phyloP scores from a whole-genome alignment of 2,797 vertebrate species.

The Protosalanx chinensis region DNA sequence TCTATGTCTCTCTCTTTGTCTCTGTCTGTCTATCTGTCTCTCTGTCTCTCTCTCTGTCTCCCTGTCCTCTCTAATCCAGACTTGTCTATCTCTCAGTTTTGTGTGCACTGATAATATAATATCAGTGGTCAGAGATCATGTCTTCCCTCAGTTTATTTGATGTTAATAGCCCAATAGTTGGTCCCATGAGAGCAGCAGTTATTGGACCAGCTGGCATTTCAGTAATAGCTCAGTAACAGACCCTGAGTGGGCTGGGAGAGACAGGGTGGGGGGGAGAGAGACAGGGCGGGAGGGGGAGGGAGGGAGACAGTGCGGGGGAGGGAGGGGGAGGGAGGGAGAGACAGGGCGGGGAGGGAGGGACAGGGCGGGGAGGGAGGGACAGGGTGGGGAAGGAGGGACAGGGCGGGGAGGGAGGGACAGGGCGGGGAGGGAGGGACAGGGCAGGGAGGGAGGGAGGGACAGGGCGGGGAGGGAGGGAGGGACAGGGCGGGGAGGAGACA shows the following conservation, averaged over 20 bases:
- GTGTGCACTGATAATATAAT: no score
- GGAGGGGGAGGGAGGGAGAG: not conserved
- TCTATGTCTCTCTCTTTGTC: no score
- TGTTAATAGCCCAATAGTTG: not conserved
- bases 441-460: no score
- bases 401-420: slow-evolving; percentile 19
- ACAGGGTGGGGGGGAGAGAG: not conserved
- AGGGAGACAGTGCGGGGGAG: not conserved
- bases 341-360: not conserved
- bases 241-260: not conserved
- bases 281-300: not conserved
- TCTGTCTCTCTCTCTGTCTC: no score
- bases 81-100: no score
- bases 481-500: not conserved
- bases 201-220: not conserved
- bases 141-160: no score
- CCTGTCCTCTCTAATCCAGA: no score
- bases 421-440: no score
- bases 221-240: not conserved
- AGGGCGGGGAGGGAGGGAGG: no score
- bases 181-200: not conserved
- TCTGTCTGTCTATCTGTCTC: no score
- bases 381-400: not conserved
- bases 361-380: not conserved
- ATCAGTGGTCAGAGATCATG: no score